A percentile compares a stretch with the other conserved stretches of the same genome.
phyloP scores from a whole-genome alignment of 2,888 invertebrate genomes.

The Bimastos eiseni region DNA sequence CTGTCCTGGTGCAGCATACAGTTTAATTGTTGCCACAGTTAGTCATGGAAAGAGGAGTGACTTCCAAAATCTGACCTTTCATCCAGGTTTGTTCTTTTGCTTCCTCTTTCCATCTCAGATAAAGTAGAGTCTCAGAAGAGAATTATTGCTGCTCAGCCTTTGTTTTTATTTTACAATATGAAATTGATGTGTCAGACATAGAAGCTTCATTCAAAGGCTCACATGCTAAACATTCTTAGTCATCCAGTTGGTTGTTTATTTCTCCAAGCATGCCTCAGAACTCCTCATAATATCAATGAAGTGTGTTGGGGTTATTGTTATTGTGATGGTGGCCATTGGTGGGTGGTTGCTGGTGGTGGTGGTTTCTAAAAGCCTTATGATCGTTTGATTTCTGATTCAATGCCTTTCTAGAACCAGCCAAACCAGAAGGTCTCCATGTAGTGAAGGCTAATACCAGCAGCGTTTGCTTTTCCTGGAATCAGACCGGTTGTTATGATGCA shows the following conservation, averaged over 20 bases:
- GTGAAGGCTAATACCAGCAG: not conserved
- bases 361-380: not conserved
- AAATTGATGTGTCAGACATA: too few species aligned
- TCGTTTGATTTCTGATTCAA: not conserved
- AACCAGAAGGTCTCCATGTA: not conserved
- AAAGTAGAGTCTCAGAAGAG: too few species aligned
- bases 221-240: too few species aligned
- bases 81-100: not conserved
- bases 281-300: too few species aligned
- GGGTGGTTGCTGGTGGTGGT: too few species aligned
- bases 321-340: not conserved
- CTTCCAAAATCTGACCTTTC: not conserved
- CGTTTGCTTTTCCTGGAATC: constrained; percentile 23
- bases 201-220: too few species aligned
- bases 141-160: too few species aligned
- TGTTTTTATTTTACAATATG: too few species aligned
- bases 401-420: not conserved
- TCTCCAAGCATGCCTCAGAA: too few species aligned
- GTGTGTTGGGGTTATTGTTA: too few species aligned
- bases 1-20: not conserved
- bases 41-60: not conserved
- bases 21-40: not conserved
- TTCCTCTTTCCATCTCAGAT: not conserved
- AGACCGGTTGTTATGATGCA: constrained; percentile 16
- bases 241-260: too few species aligned